Percentiles rank a stretch among this genome's conserved stretches.
Conservation (phyloP, 2,113 vertebrate species). For the Equus quagga region DNA sequence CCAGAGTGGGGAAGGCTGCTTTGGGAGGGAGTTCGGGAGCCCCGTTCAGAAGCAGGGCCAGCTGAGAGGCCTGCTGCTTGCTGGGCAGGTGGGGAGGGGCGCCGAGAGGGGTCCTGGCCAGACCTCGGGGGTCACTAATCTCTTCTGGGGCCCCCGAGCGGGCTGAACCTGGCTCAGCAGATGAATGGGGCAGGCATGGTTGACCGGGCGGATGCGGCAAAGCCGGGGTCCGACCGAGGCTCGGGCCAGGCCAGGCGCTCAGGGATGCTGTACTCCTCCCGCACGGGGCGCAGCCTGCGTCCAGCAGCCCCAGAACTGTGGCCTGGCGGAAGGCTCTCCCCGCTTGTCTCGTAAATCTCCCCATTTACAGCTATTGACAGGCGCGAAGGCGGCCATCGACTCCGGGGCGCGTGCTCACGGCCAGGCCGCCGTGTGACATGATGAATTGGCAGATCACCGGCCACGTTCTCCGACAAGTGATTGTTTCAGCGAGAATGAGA, state of each 20-base stretch:
- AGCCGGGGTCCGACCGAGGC: accelerated
- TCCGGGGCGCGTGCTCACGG: background rate
- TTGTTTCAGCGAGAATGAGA: slow-evolving; percentile 78
- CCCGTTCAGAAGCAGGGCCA: accelerated
- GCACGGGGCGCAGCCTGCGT: background rate
- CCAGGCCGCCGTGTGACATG: background rate
- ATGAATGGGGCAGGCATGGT: accelerated
- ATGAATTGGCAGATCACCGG: slow-evolving; percentile 60
- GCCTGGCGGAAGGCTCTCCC: background rate
- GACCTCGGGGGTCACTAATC: accelerated
- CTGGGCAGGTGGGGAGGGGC: accelerated
- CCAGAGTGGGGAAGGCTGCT: background rate
- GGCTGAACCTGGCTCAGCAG: background rate
- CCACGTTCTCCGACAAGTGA: slow-evolving; percentile 57
- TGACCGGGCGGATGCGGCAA: accelerated
- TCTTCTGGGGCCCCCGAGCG: background rate
- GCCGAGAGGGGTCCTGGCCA: background rate
- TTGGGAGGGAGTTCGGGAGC: background rate
- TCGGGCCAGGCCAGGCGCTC: background rate
- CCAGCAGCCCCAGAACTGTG: accelerated
- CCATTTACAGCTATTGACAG: slow-evolving; percentile 71
- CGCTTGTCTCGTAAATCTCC: slow-evolving; percentile 73
- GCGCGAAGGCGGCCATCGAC: slow-evolving; percentile 78
- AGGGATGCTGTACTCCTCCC: accelerated
- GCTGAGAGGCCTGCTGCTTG: background rate